Conservation (phyloP, 2,113 vertebrate species). For the Ptyas mucosa region DNA sequence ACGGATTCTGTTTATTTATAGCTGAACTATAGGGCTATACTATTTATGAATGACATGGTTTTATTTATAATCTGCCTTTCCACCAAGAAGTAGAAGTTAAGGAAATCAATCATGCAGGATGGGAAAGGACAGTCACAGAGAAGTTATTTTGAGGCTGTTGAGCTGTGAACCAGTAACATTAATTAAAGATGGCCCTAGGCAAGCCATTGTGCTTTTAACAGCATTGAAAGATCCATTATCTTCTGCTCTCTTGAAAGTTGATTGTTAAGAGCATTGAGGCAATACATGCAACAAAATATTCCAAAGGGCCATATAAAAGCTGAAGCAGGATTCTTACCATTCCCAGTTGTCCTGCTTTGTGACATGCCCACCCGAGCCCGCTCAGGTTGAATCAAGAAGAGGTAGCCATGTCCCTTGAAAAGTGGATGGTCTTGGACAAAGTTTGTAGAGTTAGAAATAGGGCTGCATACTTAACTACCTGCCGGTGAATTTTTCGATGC, state of each 20-base stretch:
- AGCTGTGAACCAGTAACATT: not conserved
- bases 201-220: not conserved
- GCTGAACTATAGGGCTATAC: not conserved
- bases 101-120: not conserved
- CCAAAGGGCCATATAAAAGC: not conserved
- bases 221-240: not conserved
- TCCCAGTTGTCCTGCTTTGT: not conserved
- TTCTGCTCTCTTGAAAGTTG: not conserved
- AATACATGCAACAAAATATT: not conserved
- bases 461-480: constrained; percentile 67
- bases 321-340: not conserved
- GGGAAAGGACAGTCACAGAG: not conserved
- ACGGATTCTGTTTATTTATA: not conserved
- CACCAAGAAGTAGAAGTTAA: not conserved
- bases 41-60: not conserved
- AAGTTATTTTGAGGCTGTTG: not conserved
- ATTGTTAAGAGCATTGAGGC: not conserved
- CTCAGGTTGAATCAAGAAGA: not conserved
- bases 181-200: not conserved
- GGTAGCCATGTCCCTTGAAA: not conserved
- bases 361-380: not conserved
- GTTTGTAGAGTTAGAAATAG: constrained; percentile 58
- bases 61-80: not conserved
- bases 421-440: constrained; percentile 40
- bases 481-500: constrained; percentile 58